Conservation (phyloP, 2,797 vertebrate genomes). For the Tragelaphus oryx region DNA sequence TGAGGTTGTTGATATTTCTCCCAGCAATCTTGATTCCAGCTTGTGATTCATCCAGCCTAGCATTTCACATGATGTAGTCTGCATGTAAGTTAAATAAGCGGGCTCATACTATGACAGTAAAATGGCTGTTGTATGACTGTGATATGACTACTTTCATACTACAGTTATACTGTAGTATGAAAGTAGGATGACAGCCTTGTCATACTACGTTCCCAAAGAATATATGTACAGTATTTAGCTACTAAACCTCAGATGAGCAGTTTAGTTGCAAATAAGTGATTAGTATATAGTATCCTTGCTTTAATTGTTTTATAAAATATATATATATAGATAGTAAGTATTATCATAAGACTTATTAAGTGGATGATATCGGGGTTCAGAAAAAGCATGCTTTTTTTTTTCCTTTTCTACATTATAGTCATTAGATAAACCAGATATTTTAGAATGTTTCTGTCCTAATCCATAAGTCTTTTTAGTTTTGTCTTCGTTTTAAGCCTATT, state of each 20-base stretch:
- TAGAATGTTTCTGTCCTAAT: not conserved
- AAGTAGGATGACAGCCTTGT: not conserved
- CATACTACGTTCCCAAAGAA: not conserved
- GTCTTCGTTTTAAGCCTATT: not conserved
- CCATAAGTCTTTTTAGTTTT: not conserved
- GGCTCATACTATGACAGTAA: not conserved
- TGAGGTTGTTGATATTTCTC: not conserved
- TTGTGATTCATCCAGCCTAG: not conserved
- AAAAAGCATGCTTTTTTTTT: not conserved
- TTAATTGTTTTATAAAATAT: not conserved
- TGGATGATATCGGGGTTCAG: not conserved
- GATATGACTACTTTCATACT: not conserved
- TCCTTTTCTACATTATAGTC: not conserved
- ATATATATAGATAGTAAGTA: slow-evolving; percentile 6
- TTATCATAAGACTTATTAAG: not conserved
- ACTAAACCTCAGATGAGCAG: not conserved
- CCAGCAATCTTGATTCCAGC: not conserved
- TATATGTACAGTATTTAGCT: not conserved
- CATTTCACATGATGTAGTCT: not conserved
- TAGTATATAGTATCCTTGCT: not conserved
- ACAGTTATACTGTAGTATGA: not conserved
- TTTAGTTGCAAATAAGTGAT: slow-evolving; percentile 14
- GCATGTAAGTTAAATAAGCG: not conserved
- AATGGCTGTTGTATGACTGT: not conserved
- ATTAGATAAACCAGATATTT: not conserved